Evolutionary conservation across 2,113 vertebrate species (phyloP).

Genomic region (Python bivittatus): DNA sequence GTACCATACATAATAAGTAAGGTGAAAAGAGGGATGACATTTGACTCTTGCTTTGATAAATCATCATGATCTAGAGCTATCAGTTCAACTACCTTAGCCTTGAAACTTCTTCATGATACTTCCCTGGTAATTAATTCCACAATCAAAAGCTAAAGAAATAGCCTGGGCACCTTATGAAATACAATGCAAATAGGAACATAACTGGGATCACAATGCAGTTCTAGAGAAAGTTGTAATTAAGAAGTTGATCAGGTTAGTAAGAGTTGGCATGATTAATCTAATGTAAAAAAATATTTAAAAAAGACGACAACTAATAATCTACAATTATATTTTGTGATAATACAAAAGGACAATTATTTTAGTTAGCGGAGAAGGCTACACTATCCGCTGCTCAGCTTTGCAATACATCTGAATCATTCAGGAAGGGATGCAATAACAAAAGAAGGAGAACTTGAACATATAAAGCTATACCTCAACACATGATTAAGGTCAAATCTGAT

Average conservation of each 20-base stretch:
- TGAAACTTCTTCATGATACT: neutral
- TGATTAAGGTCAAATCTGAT: neutral
- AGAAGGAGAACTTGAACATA: neutral
- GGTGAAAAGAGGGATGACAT: neutral
- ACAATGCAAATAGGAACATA: neutral
- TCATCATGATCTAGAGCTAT: neutral
- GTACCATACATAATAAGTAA: neutral
- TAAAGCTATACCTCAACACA: neutral
- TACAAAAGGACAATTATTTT: conserved; percentile 21
- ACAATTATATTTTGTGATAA: conserved; percentile 4
- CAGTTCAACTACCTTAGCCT: too few relatives aligned
- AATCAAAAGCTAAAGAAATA: neutral
- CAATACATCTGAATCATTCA: neutral
- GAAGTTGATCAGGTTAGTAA: conserved; percentile 13
- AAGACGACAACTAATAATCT: neutral
- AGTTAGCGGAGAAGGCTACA: conserved; percentile 11
- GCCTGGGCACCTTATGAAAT: neutral
- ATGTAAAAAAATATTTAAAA: neutral
- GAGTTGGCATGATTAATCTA: neutral
- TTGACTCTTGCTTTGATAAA: neutral
- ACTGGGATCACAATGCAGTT: neutral
- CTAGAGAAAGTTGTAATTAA: conserved; percentile 17
- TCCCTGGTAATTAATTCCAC: neutral
- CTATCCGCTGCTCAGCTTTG: neutral
- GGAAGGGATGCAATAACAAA: conserved; percentile 16